Evolutionary conservation across 2,113 vertebrate species (phyloP).

Genomic region (Ictalurus punctatus): DNA sequence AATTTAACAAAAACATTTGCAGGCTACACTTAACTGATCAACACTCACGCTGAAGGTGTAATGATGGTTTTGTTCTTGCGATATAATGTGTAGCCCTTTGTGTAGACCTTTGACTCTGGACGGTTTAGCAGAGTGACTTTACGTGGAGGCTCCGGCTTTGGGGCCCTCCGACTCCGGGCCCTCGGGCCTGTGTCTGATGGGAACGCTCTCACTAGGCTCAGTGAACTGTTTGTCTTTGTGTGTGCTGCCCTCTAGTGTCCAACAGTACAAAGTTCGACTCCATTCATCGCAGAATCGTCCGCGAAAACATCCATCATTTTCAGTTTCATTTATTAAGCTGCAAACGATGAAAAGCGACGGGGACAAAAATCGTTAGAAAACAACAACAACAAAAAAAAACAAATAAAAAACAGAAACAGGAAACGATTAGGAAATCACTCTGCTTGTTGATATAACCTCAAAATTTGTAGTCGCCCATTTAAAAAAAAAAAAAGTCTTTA

Average conservation of each 20-base stretch:
- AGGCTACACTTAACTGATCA: neutral
- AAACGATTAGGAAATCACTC: neutral
- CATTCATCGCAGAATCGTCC: neutral
- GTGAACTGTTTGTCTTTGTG: neutral
- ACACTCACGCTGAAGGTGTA: neutral
- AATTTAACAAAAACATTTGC: too few relatives aligned
- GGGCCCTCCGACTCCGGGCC: neutral
- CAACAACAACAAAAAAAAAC: neutral
- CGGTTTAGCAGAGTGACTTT: neutral
- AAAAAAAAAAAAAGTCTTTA: neutral
- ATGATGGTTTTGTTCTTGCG: neutral
- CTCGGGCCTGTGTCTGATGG: neutral
- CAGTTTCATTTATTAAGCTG: slow-evolving; percentile 28
- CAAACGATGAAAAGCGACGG: neutral
- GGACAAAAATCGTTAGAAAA: neutral
- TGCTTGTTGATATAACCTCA: neutral
- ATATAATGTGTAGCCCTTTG: too few relatives aligned
- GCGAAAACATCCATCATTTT: neutral
- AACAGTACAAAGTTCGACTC: neutral
- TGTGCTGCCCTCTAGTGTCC: slow-evolving; percentile 34
- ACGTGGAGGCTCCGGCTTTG: neutral
- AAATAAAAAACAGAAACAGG: neutral
- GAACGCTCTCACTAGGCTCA: neutral
- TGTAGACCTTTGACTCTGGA: neutral
- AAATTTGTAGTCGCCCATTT: neutral